Percentiles rank a stretch among this genome's conserved stretches.
phyloP scores from a whole-genome alignment of 2,888 invertebrate genomes.

The Heliconius aoede region DNA sequence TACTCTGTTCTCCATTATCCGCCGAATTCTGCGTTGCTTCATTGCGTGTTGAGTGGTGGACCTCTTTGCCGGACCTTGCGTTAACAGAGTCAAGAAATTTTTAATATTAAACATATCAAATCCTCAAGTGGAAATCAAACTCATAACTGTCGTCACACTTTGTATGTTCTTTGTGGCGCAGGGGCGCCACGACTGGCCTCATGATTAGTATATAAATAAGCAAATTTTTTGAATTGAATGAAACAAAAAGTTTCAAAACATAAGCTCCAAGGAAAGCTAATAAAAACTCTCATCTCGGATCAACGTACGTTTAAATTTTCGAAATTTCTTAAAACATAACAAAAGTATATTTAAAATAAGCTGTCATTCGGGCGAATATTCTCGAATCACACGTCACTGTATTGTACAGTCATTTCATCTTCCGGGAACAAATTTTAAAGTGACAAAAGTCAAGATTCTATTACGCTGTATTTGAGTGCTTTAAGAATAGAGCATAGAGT shows the following conservation, averaged over 20 bases:
- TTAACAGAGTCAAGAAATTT: no score
- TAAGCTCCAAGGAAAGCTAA: background rate
- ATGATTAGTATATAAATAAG: no score
- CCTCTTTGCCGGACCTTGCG: no score
- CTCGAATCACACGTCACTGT: constrained; percentile 3
- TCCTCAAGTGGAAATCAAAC: background rate
- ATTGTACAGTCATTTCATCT: background rate
- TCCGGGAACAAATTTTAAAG: background rate
- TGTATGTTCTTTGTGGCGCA: no score
- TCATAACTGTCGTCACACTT: background rate
- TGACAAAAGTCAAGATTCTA: background rate
- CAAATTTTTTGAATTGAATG: background rate
- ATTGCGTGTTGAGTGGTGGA: no score
- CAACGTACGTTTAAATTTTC: background rate
- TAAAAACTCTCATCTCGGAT: background rate
- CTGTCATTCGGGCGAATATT: constrained; percentile 5
- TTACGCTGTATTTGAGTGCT: no score
- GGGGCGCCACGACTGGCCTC: no score
- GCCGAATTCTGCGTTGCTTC: no score
- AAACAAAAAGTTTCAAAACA: background rate
- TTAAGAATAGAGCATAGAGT: no score
- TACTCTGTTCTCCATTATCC: no score
- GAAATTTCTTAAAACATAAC: background rate
- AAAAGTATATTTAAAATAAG: background rate
- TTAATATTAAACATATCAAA: no score